Base-by-base conservation (phyloP, 1,140 invertebrate species). In the Drosophila ohnishii region DNA sequence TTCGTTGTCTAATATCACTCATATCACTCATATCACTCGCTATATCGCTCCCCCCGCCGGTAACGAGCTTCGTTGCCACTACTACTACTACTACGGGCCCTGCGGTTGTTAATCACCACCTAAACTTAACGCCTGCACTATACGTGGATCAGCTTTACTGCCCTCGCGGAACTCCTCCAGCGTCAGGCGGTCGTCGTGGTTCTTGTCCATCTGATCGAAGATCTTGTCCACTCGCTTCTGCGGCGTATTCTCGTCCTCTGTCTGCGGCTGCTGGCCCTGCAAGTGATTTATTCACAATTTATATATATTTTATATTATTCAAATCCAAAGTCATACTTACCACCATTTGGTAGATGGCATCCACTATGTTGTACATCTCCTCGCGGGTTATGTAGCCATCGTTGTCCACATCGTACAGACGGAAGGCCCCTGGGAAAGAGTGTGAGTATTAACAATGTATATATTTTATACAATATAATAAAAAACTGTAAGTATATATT, bases 271-370 rank as follows among this genome's bases (percentile, higher is more conserved):
- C 91, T 98, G 97, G 30, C 97, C 97, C 96, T 97, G 92, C 3
- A 28, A 34, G 3, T 32, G 30, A 32, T 5, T 28, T 28, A 5
- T 6, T 6, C 5, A 28, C 25, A 28, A 28, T 28, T 5, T 28
- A 28, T 28, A 5, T 28, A 6, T 28, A 28, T 28, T 6, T 5
- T 28, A 28, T 28, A 5, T 28, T 28, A 28, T 28, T 1, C 5
- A 28, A 28, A 5, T 28, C 14, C 2, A 10, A 4, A 16, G 28
- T 9, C 0, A 50, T 50, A 95, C 96, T 94, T 94, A 98, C 97
- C 93, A 99, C 97, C 98, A 99, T 99, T 92, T 98, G 97, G 93
- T 99, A 99, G 87, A 99, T 99, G 56, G 98, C 97, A 91, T 99
- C 98, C 7, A 99, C 98, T 89, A 99, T 99, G 92, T 98, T 98